phyloP scores from a whole-genome alignment of 2,888 invertebrate genomes.

The Escarpia spicata region DNA sequence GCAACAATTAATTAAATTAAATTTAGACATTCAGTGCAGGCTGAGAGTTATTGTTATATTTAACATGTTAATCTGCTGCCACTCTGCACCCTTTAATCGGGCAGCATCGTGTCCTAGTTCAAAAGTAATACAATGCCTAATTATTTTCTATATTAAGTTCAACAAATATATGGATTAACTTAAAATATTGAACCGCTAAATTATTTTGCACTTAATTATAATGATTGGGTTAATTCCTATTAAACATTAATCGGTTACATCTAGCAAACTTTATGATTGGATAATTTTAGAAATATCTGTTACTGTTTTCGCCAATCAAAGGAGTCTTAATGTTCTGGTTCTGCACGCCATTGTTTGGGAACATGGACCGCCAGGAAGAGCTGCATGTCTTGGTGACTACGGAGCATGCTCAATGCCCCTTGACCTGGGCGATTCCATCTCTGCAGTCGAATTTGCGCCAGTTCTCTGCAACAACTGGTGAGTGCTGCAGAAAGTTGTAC shows the following conservation, averaged over 20 bases:
- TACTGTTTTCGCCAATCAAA: neutral
- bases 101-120: neutral
- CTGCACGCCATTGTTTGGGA: conserved; percentile 30
- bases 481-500: conserved; percentile 40
- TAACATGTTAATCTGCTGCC: neutral
- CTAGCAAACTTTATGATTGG: neutral
- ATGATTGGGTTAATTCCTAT: neutral
- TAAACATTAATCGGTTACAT: neutral
- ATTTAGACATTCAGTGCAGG: no score
- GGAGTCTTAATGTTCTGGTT: neutral
- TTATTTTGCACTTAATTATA: neutral
- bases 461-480: conserved; percentile 45
- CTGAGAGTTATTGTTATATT: no score
- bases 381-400: conserved; percentile 65
- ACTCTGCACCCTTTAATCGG: neutral
- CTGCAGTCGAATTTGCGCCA: conserved; percentile 81
- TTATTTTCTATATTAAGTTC: neutral
- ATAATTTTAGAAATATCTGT: neutral
- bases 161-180: no score
- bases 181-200: neutral
- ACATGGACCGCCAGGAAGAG: neutral
- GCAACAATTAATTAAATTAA: no score
- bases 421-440: conserved; percentile 76
- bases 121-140: neutral
- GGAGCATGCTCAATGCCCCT: conserved; percentile 69